These are phyloP conservation scores for Urocyon cinereoargenteus DNA, from an alignment of 2,797 vertebrate genomes.

Conservation along the genomic window DNA sequence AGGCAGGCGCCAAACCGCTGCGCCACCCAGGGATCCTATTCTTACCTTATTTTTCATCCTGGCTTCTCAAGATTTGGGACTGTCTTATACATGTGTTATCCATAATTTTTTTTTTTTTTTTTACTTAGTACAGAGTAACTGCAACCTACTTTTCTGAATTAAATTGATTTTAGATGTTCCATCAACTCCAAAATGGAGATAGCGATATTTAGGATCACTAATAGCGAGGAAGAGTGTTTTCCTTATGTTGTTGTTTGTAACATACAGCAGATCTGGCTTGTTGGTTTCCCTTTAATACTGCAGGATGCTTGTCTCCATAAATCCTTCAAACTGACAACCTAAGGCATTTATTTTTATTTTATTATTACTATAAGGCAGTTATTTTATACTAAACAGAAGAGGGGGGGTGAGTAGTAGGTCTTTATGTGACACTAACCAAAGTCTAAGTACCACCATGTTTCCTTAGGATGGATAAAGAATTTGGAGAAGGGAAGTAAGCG, in stretches of 20 bases:
- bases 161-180: slow-evolving; percentile 17
- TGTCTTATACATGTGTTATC: background rate
- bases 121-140: background rate
- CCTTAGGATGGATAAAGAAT: background rate
- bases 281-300: background rate
- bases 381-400: background rate
- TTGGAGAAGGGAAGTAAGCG: background rate
- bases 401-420: background rate
- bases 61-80: background rate
- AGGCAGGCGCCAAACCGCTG: too few species aligned
- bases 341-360: too few species aligned
- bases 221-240: background rate
- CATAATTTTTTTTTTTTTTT: background rate
- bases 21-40: too few species aligned
- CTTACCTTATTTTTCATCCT: background rate
- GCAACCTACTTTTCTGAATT: background rate
- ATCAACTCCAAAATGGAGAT: background rate
- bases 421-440: slow-evolving; percentile 27
- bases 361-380: background rate
- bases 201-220: slow-evolving; percentile 17
- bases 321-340: background rate
- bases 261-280: background rate
- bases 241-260: background rate
- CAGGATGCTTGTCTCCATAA: background rate
- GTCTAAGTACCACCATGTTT: background rate